Evolutionary conservation across 2,888 invertebrate species (phyloP), one percentile per base, ranked within the genome.

Genomic region (Caenorhabditis zanzibari): DNA sequence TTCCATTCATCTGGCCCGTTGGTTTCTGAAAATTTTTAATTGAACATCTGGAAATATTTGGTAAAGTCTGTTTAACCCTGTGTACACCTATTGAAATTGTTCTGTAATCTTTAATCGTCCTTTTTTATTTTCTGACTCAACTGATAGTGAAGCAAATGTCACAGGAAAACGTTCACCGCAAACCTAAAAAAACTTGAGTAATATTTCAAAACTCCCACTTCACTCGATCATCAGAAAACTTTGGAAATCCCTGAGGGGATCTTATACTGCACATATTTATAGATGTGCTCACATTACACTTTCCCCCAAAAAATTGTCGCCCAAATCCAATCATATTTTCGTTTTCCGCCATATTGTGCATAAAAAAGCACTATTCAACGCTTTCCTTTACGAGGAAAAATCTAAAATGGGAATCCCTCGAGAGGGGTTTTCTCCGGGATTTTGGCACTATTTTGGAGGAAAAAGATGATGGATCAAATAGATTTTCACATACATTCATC

Each of bases 401-500:
- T 56, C 41, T 44, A 58, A 58, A 66, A 66, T 19, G 49, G 19
- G 52, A 52, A 32, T 66, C 66, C 66, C 66, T 49, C 9, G 58
- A 71, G 59, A 44, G 22, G 58, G 32, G 49, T 22, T 32, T 26
- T 63, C n/a, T 22, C 24, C 14, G 59, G 9, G 47, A 59, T 69
- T 69, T 56, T 22, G 54, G 35, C 22, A 16, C 16, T 54, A 41
- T 54, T 52, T 52, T 35, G 24, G 49, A 22, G 22, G 35, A 52
- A 5, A 26, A 32, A 56, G 63, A 74, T 74, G 64, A 64, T 74
- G 74, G 56, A 74, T 64, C 74, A 64, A 64, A 64, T 64, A 22
- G 74, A 74, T 74, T 74, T 61, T 74, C 74, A 32, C 74, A 66
- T 52, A 64, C 74, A 74, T 64, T 56, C 74, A 74, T 74, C 74